Percentiles rank a stretch among this genome's conserved stretches.
phyloP scores from a whole-genome alignment of 1,140 invertebrate genomes.

The Steinernema feltiae region DNA sequence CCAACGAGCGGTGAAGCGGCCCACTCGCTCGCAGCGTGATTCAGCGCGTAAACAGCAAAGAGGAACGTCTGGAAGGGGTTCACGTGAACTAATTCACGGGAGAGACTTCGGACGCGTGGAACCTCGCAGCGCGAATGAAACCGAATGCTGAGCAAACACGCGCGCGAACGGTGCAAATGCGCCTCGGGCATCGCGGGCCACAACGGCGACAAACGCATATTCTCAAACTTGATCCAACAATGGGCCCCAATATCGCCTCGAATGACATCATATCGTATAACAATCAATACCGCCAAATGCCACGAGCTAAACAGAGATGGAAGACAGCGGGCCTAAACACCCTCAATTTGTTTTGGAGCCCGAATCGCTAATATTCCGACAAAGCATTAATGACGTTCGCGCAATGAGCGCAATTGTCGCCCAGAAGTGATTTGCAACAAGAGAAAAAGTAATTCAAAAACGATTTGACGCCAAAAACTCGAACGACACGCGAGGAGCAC shows the following conservation, averaged over 20 bases:
- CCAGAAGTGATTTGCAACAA: background rate
- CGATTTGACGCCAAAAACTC: background rate
- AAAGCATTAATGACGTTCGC: background rate
- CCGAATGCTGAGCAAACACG: background rate
- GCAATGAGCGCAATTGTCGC: too few relatives aligned
- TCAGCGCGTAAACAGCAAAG: background rate
- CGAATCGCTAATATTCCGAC: background rate
- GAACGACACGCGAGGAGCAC: too few relatives aligned
- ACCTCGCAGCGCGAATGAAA: background rate
- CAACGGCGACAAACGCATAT: background rate
- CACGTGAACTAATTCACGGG: background rate
- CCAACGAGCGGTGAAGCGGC: background rate
- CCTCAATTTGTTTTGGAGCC: background rate
- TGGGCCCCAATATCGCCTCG: constrained; percentile 9
- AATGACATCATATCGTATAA: constrained; percentile 15
- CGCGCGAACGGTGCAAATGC: background rate
- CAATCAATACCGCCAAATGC: constrained; percentile 3
- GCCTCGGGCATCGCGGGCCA: background rate
- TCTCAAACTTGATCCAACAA: background rate
- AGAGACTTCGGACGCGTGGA: background rate
- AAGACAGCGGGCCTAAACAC: background rate
- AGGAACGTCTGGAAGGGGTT: background rate
- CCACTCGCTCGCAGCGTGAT: too few relatives aligned
- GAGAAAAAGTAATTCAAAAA: background rate
- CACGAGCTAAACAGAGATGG: background rate